Conservation (phyloP, 2,888 invertebrate genomes). For the Tiliacea citrago region DNA sequence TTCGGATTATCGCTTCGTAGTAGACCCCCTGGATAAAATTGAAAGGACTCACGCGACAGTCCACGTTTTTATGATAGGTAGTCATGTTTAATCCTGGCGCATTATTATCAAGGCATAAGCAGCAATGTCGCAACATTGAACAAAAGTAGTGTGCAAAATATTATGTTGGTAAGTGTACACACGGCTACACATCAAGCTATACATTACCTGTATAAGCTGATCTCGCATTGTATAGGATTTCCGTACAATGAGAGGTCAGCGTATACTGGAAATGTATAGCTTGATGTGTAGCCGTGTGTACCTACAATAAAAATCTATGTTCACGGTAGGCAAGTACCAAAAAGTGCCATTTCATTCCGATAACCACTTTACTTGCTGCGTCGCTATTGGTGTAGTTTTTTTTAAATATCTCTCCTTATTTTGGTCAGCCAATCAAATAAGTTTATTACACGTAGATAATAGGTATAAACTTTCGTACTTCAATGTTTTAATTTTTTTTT, state of each 20-base stretch:
- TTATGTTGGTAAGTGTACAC: constrained; percentile 1
- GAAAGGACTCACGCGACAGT: background rate
- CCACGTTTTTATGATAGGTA: background rate
- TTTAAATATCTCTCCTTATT: constrained; percentile 1
- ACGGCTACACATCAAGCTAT: too few species aligned
- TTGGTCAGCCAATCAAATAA: constrained; percentile 24
- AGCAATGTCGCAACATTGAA: constrained; percentile 7
- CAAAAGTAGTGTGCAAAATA: constrained; percentile 39
- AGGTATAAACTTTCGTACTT: constrained; percentile 3
- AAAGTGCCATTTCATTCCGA: constrained; percentile 34
- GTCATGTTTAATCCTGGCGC: background rate
- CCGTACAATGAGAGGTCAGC: too few species aligned
- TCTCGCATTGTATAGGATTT: too few species aligned
- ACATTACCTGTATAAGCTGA: too few species aligned
- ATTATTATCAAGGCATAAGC: constrained; percentile 6
- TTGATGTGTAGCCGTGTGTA: too few species aligned
- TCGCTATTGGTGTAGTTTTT: constrained; percentile 22
- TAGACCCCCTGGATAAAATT: background rate
- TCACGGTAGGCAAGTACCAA: constrained; percentile 8
- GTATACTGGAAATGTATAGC: too few species aligned
- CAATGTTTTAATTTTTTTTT: constrained; percentile 5
- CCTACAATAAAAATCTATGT: background rate
- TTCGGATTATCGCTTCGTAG: too few species aligned
- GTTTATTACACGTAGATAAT: background rate
- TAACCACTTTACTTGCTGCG: background rate